Percentiles rank a stretch among this genome's conserved stretches.
Evolutionary conservation across 2,113 vertebrate genomes (phyloP).

Genomic region (Cichladusa arquata): DNA sequence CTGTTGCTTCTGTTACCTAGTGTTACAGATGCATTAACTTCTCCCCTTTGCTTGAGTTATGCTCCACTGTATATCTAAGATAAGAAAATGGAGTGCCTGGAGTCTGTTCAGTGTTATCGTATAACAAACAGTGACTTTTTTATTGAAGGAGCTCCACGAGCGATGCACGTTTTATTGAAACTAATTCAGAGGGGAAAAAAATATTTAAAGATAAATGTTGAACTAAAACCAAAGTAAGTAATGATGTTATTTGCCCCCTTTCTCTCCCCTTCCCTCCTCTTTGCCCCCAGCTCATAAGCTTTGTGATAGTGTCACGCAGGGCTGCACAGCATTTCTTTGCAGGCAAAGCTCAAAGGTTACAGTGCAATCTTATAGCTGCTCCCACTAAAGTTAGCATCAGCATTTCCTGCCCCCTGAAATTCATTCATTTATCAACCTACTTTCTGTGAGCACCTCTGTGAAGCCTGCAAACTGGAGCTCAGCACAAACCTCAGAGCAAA

Average conservation of each 20-base stretch:
- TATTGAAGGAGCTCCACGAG: slow-evolving; percentile 75
- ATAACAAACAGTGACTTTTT: slow-evolving; percentile 78
- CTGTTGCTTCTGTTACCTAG: slow-evolving; percentile 79
- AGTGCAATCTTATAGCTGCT: neutral
- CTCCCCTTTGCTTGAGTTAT: slow-evolving; percentile 76
- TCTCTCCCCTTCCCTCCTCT: slow-evolving; percentile 3
- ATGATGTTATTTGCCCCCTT: slow-evolving; percentile 39
- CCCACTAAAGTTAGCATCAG: neutral
- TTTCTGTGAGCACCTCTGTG: neutral
- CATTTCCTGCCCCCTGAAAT: neutral
- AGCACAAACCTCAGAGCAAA: neutral
- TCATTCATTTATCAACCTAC: neutral
- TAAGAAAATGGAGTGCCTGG: slow-evolving; percentile 78
- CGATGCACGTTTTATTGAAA: slow-evolving; percentile 71
- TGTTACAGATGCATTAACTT: slow-evolving; percentile 71
- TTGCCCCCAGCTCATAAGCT: neutral
- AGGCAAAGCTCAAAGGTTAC: slow-evolving; percentile 36
- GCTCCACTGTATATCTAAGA: slow-evolving; percentile 79
- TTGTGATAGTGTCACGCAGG: neutral
- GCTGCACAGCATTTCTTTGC: neutral
- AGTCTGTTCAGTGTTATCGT: slow-evolving; percentile 79
- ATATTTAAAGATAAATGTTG: slow-evolving; percentile 55
- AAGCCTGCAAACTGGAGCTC: neutral
- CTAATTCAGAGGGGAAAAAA: slow-evolving; percentile 68
- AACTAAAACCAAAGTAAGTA: slow-evolving; percentile 62